Percentiles rank a stretch among this genome's conserved stretches.
These are phyloP conservation scores for Dicyrtomina minuta DNA, from an alignment of 2,888 invertebrate species.

Conservation along the genomic window DNA sequence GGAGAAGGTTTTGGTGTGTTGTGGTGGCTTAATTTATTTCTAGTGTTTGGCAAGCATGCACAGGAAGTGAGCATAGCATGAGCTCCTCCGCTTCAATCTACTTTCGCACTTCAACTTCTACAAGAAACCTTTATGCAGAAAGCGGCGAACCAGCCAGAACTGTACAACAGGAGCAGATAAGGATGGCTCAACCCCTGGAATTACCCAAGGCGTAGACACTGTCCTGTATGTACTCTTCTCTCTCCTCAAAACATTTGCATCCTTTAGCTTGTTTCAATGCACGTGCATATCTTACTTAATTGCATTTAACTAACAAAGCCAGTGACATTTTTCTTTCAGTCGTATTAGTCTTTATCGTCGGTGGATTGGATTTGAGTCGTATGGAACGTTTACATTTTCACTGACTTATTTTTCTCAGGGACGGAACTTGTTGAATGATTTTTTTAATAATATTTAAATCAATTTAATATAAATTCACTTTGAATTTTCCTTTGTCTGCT, in stretches of 20 bases:
- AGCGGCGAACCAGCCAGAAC: slow-evolving; percentile 37
- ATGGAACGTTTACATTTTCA: not conserved
- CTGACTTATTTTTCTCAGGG: not conserved
- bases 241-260: slow-evolving; percentile 19
- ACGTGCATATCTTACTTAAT: not conserved
- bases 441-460: no score
- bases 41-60: slow-evolving; percentile 43
- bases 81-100: slow-evolving; percentile 41
- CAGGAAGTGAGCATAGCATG: slow-evolving; percentile 37
- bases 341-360: not conserved
- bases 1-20: slow-evolving; percentile 8
- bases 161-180: slow-evolving; percentile 28
- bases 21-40: slow-evolving; percentile 33
- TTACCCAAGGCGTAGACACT: slow-evolving; percentile 34
- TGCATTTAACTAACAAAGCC: not conserved
- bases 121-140: slow-evolving; percentile 42
- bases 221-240: slow-evolving; percentile 38
- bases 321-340: not conserved
- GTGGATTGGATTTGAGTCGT: not conserved
- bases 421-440: no score
- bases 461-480: no score
- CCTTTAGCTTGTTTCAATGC: not conserved
- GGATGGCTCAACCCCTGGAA: slow-evolving; percentile 21
- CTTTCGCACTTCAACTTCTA: slow-evolving; percentile 41
- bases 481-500: no score